Evolutionary conservation across 1,140 invertebrate genomes (phyloP).

Genomic region (Atta colombica): DNA sequence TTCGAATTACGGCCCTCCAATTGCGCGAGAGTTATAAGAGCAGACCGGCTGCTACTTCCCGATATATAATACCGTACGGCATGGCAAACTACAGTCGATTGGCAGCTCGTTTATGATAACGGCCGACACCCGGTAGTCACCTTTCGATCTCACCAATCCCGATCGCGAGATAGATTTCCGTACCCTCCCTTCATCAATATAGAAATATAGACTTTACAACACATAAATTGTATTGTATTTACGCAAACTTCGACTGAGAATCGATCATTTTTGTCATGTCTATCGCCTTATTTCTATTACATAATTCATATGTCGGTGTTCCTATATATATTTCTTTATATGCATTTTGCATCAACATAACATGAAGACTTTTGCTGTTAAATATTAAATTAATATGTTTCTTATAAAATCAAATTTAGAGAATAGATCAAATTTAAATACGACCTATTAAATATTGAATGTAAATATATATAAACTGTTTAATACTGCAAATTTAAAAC

Average conservation of each 20-base stretch:
- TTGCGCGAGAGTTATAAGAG: conserved; percentile 70
- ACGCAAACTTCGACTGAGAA: neutral
- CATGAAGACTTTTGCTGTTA: neutral
- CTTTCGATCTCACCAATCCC: conserved; percentile 5
- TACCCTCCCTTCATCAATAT: neutral
- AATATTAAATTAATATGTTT: neutral
- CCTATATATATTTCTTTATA: conserved; percentile 13
- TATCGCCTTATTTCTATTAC: neutral
- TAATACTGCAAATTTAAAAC: neutral
- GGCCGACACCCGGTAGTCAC: conserved; percentile 45
- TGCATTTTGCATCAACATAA: neutral
- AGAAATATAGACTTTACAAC: neutral
- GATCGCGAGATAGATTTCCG: neutral
- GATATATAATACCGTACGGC: conserved; percentile 36
- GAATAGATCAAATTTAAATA: neutral
- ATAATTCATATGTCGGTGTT: neutral
- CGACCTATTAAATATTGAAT: neutral
- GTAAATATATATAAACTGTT: neutral
- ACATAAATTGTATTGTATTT: neutral
- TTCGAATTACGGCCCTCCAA: conserved; percentile 70
- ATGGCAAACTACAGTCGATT: conserved; percentile 51
- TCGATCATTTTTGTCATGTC: neutral
- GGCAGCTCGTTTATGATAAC: conserved; percentile 69
- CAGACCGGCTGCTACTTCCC: conserved; percentile 47
- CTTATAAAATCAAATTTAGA: neutral